Percentiles rank a stretch among this genome's conserved stretches.
Evolutionary conservation across 2,113 vertebrate genomes (phyloP).

Genomic region (Trichomycterus rosablanca): DNA sequence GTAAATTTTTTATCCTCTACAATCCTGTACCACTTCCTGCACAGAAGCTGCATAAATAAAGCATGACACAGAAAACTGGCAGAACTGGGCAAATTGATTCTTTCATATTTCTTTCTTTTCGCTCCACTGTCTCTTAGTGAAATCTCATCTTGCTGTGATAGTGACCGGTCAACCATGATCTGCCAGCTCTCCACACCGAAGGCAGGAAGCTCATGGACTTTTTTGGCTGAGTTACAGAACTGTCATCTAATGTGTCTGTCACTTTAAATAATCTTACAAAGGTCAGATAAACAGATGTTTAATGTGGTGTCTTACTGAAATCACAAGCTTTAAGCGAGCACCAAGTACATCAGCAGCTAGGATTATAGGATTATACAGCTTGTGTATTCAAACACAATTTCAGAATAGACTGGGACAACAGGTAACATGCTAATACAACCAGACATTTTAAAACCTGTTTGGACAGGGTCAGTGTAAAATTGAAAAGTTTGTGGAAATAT

Average conservation of each 20-base stretch:
- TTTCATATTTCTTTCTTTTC: slow-evolving; percentile 10
- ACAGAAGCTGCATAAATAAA: slow-evolving; percentile 63
- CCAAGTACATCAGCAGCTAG: too few relatives aligned
- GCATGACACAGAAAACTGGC: slow-evolving; percentile 53
- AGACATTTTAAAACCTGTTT: too few relatives aligned
- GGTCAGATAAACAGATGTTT: slow-evolving; percentile 4
- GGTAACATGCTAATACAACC: too few relatives aligned
- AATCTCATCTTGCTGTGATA: slow-evolving; percentile 34
- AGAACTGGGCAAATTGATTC: slow-evolving; percentile 48
- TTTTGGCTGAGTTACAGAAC: not conserved
- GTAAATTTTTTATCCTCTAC: slow-evolving; percentile 63
- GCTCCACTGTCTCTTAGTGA: slow-evolving; percentile 16
- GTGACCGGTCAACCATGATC: slow-evolving; percentile 38
- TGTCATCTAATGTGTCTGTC: not conserved
- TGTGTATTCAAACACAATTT: too few relatives aligned
- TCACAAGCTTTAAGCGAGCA: not conserved
- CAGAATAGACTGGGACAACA: too few relatives aligned
- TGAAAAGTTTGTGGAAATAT: too few relatives aligned
- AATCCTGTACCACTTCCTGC: slow-evolving; percentile 40
- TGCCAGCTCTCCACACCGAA: slow-evolving; percentile 26
- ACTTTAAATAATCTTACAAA: not conserved
- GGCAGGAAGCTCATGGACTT: not conserved
- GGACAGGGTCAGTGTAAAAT: too few relatives aligned
- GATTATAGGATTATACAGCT: too few relatives aligned
- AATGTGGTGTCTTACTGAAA: not conserved